Base-by-base conservation (phyloP, 2,797 vertebrate genomes). In the Agapornis canus region DNA sequence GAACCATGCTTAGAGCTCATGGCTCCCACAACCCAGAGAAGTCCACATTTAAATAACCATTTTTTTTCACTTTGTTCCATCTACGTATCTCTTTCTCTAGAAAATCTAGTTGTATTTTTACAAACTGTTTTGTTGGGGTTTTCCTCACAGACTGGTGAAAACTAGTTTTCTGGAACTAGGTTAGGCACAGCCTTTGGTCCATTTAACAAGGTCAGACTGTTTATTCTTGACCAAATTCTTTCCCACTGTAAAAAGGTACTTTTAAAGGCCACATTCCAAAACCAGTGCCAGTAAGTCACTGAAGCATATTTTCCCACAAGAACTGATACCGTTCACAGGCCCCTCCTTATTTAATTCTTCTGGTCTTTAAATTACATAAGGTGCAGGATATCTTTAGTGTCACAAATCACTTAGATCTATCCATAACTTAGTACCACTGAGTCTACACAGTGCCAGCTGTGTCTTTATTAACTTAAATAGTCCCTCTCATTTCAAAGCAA, bases 161-260 rank as follows among this genome's bases (percentile, higher is more conserved):
- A 93, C 96, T 94, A 94, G 96, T 95, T 98, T 97, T 97, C 90
- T 97, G 94, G 96, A 98, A 97, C 93, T 96, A 94, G 95, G 92
- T 95, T 98, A 95, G 92, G 86, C 94, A 96, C 79, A 93, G 96
- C 97, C 97, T 97, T 98, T 98, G 98, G 97, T 98, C 97, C 97
- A 97, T 98, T 98, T 98, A 98, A 97, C 97, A 98, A 98, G 97
- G 98, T 98, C 98, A 98, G 97, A 98, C 96, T 98, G 97, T 98
- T 98, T 98, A 98, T 98, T 98, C 98, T 98, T 97, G 98, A 98
- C 96, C 97, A 97, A 98, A 98, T 98, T 98, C 98, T 98, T 98
- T 98, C 98, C 98, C 98, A 98, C 98, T 98, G 97, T 98, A 98
- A 98, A 98, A 98, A 98, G 98, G 98, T 98, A 98, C 97, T 98